A percentile compares a stretch with the other conserved stretches of the same genome.
phyloP scores from a whole-genome alignment of 2,888 invertebrate species.

The Kuschelorhynchus macadamiae region DNA sequence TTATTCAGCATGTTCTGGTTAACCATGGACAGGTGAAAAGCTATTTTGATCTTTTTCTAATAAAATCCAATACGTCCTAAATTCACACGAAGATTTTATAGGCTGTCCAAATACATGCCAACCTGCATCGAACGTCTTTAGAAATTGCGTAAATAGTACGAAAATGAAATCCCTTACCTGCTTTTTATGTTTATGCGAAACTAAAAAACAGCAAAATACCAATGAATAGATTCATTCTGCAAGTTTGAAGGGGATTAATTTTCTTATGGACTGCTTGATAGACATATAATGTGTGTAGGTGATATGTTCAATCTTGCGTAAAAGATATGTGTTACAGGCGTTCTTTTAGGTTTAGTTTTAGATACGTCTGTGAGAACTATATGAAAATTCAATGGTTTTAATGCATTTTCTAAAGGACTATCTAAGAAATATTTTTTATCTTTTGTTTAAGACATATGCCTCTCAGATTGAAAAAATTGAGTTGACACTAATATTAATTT shows the following conservation, averaged over 20 bases:
- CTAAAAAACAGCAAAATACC: constrained; percentile 35
- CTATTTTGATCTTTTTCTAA: too few relatives aligned
- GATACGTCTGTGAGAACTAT: too few relatives aligned
- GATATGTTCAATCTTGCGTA: constrained; percentile 41
- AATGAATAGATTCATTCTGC: constrained; percentile 39
- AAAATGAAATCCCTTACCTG: constrained; percentile 41
- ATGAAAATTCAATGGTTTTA: too few relatives aligned
- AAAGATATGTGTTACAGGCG: constrained; percentile 19
- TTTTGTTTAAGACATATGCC: too few relatives aligned
- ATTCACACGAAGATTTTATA: constrained; percentile 22
- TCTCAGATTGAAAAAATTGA: too few relatives aligned
- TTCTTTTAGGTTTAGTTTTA: not conserved
- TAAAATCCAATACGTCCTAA: not conserved
- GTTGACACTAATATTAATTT: too few relatives aligned
- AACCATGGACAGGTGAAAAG: too few relatives aligned
- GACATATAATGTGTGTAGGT: constrained; percentile 38
- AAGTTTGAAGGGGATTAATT: constrained; percentile 42
- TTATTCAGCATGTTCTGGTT: too few relatives aligned
- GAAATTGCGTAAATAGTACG: constrained; percentile 46
- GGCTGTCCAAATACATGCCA: constrained; percentile 43
- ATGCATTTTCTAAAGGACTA: too few relatives aligned
- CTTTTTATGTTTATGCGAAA: constrained; percentile 18
- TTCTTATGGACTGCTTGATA: constrained; percentile 32
- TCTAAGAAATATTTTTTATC: too few relatives aligned
- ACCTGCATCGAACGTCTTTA: constrained; percentile 34